phyloP scores from a whole-genome alignment of 2,888 invertebrate species.

The Melinaea menophilus region DNA sequence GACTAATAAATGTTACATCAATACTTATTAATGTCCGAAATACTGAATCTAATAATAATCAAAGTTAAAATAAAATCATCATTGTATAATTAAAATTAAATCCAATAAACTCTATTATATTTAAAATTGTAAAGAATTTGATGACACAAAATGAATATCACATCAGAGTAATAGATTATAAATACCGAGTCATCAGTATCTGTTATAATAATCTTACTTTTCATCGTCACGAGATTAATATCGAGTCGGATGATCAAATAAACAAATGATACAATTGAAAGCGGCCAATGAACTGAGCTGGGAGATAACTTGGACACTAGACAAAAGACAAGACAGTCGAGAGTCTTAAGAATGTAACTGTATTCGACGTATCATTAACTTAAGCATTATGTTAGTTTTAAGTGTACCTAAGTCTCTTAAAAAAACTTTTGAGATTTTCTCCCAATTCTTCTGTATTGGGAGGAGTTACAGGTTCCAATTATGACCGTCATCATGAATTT shows the following conservation, averaged over 20 bases:
- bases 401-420: too few species aligned
- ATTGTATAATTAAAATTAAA: too few species aligned
- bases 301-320: slow-evolving; percentile 45
- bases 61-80: too few species aligned
- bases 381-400: too few species aligned
- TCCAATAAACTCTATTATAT: too few species aligned
- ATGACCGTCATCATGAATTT: too few species aligned
- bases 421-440: too few species aligned
- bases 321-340: slow-evolving; percentile 18
- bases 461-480: too few species aligned
- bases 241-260: slow-evolving; percentile 64
- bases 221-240: slow-evolving; percentile 70
- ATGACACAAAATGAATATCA: slow-evolving; percentile 32
- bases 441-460: too few species aligned
- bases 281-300: slow-evolving; percentile 60
- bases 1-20: too few species aligned
- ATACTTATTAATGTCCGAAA: too few species aligned
- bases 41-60: too few species aligned
- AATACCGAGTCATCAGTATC: slow-evolving; percentile 42
- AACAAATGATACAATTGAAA: slow-evolving; percentile 68
- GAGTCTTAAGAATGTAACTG: slow-evolving; percentile 1
- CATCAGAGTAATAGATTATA: slow-evolving; percentile 52
- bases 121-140: slow-evolving; percentile 33
- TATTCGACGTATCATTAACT: background rate
- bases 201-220: slow-evolving; percentile 57